Conservation (phyloP, 1,140 invertebrate species). For the Probaryconus sp. region DNA sequence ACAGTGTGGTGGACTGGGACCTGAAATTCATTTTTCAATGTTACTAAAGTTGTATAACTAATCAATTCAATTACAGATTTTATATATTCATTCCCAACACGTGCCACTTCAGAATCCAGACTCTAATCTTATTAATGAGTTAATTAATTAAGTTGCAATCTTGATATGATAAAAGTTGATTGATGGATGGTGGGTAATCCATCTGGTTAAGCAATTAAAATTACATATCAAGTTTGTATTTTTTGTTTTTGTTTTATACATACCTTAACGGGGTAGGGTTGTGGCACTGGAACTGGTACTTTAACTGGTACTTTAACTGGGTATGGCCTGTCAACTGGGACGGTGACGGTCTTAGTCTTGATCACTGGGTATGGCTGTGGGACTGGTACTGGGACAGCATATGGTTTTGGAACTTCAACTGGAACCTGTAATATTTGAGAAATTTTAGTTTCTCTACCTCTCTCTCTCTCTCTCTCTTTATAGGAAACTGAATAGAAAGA, state of each 20-base stretch:
- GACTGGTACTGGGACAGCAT: constrained; percentile 72
- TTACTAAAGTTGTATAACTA: too few species aligned
- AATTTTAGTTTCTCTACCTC: constrained; percentile 1
- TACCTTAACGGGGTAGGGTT: constrained; percentile 75
- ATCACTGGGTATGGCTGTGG: constrained; percentile 74
- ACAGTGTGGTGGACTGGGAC: constrained; percentile 66
- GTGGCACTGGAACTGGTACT: constrained; percentile 70
- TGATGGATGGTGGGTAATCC: too few species aligned
- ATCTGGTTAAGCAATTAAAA: too few species aligned
- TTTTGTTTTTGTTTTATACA: too few species aligned
- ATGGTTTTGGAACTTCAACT: constrained; percentile 72
- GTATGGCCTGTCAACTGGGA: constrained; percentile 74
- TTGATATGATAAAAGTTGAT: too few species aligned
- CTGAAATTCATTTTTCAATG: constrained; percentile 59
- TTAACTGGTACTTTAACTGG: constrained; percentile 73
- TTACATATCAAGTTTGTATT: too few species aligned
- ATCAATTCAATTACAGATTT: constrained; percentile 2
- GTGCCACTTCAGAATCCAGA: too few species aligned
- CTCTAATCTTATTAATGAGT: too few species aligned
- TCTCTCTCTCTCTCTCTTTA: constrained; percentile 3
- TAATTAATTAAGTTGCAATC: too few species aligned
- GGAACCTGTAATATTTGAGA: constrained; percentile 67
- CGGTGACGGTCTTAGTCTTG: constrained; percentile 70
- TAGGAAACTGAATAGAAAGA: too few species aligned
- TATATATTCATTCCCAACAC: too few species aligned